Evolutionary conservation across 2,113 vertebrate genomes (phyloP), one percentile per base, ranked within the genome.

Genomic region (Hyla sarda): DNA sequence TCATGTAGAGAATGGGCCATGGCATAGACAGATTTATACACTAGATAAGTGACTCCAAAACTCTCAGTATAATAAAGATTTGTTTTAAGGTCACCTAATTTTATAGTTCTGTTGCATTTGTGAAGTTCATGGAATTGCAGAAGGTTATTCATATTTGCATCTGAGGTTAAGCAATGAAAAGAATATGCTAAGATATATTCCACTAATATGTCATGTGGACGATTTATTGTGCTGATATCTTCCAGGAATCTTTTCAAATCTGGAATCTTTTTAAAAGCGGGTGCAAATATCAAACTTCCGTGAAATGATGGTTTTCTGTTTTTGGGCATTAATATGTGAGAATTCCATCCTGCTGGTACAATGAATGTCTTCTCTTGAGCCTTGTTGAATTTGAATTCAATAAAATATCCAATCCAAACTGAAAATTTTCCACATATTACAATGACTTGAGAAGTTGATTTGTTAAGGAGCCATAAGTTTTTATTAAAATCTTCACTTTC

Each of bases 11-110:
- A 32, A 69, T 69, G 65, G 1, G 65, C 65, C 16, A 69, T 32
- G 16, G 65, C 65, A 9, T 83, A 73, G 28, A 83, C 82, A 54
- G 82, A 52, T 41, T 72, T 72, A 17, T 83, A 83, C 21, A 83
- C 67, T 2, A 73, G 82, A 21, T 83, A 83, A 37, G 82, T 12
- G 30, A 69, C n/a, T 25, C 82, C 50, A 56, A 83, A 83, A 3
- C 30, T 41, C 0, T 54, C 11, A 16, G 65, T 37, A 12, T n/a
- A 7, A 14, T 72, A 82, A 16, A 25, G 5, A 14, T 7, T 23
- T 0, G 6, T 1, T 0, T 12, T 3, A 3, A 83, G 69, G 3
- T 56, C 32, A 16, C 34, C 19, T 37, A 72, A 54, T 1, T 2
- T n/a, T 0, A 32, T 28, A 9, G 23, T 32, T 21, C 0, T 34